phyloP scores from a whole-genome alignment of 2,113 vertebrate genomes.

The Trinectes maculatus region DNA sequence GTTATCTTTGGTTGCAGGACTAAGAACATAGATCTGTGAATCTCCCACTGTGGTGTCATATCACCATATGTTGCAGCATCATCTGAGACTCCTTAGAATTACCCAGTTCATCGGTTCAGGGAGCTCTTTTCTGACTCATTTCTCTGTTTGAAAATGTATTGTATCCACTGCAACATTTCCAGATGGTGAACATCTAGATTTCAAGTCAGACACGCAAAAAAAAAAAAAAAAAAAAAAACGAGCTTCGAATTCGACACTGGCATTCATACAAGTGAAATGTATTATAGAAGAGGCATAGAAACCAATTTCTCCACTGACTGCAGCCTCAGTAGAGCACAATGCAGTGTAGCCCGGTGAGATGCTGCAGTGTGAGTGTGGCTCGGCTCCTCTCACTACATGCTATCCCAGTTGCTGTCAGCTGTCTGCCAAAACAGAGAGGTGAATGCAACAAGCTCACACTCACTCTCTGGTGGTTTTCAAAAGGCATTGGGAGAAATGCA shows the following conservation, averaged over 20 bases:
- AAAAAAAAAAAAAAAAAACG: too few species aligned
- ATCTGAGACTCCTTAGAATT: too few species aligned
- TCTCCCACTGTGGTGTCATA: too few species aligned
- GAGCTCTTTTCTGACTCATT: too few species aligned
- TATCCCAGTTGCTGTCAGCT: background rate
- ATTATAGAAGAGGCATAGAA: slow-evolving; percentile 59
- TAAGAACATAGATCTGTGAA: too few species aligned
- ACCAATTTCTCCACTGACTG: slow-evolving; percentile 62
- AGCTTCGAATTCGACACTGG: slow-evolving; percentile 47
- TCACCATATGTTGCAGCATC: too few species aligned
- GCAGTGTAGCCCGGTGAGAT: slow-evolving; percentile 35
- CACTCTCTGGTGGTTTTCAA: slow-evolving; percentile 26
- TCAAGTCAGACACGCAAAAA: slow-evolving; percentile 43
- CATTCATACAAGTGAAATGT: slow-evolving; percentile 63
- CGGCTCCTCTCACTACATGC: slow-evolving; percentile 8
- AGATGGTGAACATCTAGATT: slow-evolving; percentile 51
- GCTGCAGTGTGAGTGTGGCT: slow-evolving; percentile 45
- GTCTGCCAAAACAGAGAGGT: slow-evolving; percentile 5
- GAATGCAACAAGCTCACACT: slow-evolving; percentile 7
- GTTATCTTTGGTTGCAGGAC: too few species aligned
- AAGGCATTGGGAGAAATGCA: slow-evolving; percentile 41
- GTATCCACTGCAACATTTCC: slow-evolving; percentile 43
- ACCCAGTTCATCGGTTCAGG: too few species aligned
- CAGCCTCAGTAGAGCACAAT: slow-evolving; percentile 57
- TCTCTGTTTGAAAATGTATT: slow-evolving; percentile 30